phyloP scores from a whole-genome alignment of 2,113 vertebrate genomes.

The Engystomops pustulosus region DNA sequence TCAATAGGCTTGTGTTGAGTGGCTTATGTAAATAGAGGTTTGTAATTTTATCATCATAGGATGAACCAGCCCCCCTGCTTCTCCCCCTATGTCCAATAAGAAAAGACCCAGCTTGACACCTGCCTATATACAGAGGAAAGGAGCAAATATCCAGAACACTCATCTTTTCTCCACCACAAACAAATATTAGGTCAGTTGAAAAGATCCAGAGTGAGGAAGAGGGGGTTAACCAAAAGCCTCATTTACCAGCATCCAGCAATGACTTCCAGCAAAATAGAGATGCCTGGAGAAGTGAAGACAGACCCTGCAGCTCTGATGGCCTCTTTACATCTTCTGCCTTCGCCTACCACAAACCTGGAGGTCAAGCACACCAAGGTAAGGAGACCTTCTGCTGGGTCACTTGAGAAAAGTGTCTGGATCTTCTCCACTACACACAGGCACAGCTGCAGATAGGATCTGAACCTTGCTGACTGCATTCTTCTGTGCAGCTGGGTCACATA shows the following conservation, averaged over 20 bases:
- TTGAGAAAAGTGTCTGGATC: slow-evolving; percentile 14
- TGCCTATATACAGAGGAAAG: slow-evolving; percentile 92
- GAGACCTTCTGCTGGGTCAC: slow-evolving; percentile 45
- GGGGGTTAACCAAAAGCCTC: slow-evolving; percentile 6
- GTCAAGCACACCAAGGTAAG: slow-evolving; percentile 97
- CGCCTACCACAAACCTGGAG: slow-evolving; percentile 92
- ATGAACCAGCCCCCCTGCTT: slow-evolving; percentile 82
- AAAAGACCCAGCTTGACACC: slow-evolving; percentile 88
- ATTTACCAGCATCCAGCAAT: slow-evolving; percentile 70
- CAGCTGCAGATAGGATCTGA: neutral
- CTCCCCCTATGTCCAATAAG: slow-evolving; percentile 87
- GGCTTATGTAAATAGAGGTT: slow-evolving; percentile 81
- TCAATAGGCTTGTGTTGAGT: slow-evolving; percentile 66
- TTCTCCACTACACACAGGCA: slow-evolving; percentile 17
- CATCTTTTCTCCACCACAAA: slow-evolving; percentile 63
- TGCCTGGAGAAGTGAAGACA: slow-evolving; percentile 92
- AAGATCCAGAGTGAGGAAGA: slow-evolving; percentile 63
- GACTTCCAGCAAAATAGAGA: slow-evolving; percentile 95
- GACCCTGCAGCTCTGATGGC: slow-evolving; percentile 95
- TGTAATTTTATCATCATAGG: slow-evolving; percentile 77
- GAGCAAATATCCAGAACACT: slow-evolving; percentile 78
- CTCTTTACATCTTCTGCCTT: slow-evolving; percentile 93
- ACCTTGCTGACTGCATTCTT: neutral
- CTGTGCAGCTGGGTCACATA: slow-evolving; percentile 14
- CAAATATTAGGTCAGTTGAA: slow-evolving; percentile 66